Percentiles rank a stretch among this genome's conserved stretches.
Conservation (phyloP, 2,888 invertebrate genomes). For the Aspidiotus destructor region DNA sequence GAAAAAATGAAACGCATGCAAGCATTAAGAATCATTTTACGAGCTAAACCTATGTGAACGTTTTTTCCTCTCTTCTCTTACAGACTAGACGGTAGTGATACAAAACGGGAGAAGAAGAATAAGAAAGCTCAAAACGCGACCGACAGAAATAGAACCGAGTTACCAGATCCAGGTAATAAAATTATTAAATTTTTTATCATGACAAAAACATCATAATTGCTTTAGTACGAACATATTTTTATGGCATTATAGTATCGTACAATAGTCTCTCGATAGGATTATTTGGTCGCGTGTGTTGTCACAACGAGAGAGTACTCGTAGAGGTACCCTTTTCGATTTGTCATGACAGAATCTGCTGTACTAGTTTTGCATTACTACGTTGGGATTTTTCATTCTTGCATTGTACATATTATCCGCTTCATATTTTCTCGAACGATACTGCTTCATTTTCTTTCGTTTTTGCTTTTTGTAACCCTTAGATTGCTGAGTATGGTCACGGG, state of each 20-base stretch:
- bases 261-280: neutral
- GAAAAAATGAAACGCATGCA: no score
- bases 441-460: neutral
- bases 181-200: neutral
- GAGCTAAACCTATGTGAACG: no score
- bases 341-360: neutral
- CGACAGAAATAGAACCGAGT: slow-evolving; percentile 24
- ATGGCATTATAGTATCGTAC: no score
- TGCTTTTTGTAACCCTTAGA: slow-evolving; percentile 20
- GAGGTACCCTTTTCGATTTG: neutral
- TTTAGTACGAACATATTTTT: neutral
- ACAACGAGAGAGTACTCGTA: neutral
- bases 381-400: neutral
- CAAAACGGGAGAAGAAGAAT: slow-evolving; percentile 20
- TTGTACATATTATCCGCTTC: no score
- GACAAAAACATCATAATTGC: no score
- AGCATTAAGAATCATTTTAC: no score
- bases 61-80: no score
- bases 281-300: slow-evolving; percentile 6
- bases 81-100: slow-evolving; percentile 33
- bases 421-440: no score
- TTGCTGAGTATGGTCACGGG: slow-evolving; percentile 28
- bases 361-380: slow-evolving; percentile 1
- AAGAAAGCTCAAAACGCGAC: slow-evolving; percentile 25
- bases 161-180: slow-evolving; percentile 30